These are phyloP conservation scores for Araneus ventricosus DNA, from an alignment of 1,140 invertebrate species.

Conservation along the genomic window DNA sequence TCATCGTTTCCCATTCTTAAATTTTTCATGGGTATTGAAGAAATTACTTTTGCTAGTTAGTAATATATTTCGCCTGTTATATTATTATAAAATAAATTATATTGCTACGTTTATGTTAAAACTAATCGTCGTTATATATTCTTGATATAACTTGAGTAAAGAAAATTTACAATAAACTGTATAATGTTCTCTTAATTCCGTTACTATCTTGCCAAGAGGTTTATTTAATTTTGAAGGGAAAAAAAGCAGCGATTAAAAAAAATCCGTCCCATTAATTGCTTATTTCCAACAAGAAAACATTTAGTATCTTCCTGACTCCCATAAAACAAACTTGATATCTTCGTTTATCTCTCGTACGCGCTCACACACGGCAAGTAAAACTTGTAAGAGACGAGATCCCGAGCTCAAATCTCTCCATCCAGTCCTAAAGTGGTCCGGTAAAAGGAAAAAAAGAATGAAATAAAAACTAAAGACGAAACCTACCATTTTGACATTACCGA, in stretches of 20 bases:
- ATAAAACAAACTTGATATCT: neutral
- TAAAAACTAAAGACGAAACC: constrained; percentile 52
- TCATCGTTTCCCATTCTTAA: no score
- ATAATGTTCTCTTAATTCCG: neutral
- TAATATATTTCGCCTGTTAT: no score
- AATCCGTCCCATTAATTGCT: neutral
- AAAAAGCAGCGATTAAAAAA: neutral
- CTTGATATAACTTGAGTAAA: no score
- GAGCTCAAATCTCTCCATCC: constrained; percentile 59
- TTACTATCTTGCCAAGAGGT: neutral
- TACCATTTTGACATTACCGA: constrained; percentile 73
- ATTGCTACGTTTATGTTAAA: no score
- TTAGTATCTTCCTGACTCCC: neutral
- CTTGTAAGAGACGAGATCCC: neutral
- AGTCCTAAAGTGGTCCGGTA: constrained; percentile 56
- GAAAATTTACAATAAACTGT: neutral
- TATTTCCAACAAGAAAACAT: neutral
- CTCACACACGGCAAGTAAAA: neutral
- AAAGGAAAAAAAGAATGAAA: constrained; percentile 30
- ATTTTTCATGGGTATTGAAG: no score
- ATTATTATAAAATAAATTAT: no score
- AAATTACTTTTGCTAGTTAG: no score
- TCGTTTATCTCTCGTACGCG: neutral
- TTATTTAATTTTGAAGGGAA: neutral
- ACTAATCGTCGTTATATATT: no score